These are phyloP conservation scores for Myiopsitta monachus DNA, from an alignment of 2,113 vertebrate genomes.

Conservation along the genomic window DNA sequence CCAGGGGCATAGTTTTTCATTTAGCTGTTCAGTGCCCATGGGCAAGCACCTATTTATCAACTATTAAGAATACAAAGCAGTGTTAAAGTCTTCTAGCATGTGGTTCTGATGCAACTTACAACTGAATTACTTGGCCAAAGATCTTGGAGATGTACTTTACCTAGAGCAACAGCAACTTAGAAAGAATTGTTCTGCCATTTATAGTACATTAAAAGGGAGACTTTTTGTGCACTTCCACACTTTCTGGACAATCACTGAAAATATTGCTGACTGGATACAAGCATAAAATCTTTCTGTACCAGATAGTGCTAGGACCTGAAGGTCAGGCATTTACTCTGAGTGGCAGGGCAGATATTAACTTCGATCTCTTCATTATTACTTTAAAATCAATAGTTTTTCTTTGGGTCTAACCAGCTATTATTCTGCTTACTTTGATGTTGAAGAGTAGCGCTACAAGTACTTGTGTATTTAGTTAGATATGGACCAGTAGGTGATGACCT, in stretches of 20 bases:
- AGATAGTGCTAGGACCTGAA: neutral
- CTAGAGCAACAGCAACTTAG: neutral
- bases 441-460: neutral
- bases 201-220: neutral
- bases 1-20: neutral
- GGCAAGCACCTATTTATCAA: neutral
- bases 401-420: neutral
- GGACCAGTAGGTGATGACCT: neutral
- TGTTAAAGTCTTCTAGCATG: neutral
- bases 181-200: neutral
- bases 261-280: neutral
- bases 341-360: neutral
- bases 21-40: neutral
- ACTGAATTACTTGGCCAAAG: neutral
- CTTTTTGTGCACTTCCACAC: neutral
- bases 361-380: neutral
- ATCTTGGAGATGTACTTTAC: neutral
- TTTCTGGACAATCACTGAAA: neutral
- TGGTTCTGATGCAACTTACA: neutral
- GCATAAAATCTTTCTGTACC: neutral
- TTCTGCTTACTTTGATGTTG: neutral
- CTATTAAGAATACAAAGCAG: neutral
- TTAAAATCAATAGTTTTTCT: neutral
- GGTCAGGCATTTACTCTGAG: neutral
- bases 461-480: neutral